Conservation (phyloP, 2,888 invertebrate genomes). For the Ochropacha duplaris region DNA sequence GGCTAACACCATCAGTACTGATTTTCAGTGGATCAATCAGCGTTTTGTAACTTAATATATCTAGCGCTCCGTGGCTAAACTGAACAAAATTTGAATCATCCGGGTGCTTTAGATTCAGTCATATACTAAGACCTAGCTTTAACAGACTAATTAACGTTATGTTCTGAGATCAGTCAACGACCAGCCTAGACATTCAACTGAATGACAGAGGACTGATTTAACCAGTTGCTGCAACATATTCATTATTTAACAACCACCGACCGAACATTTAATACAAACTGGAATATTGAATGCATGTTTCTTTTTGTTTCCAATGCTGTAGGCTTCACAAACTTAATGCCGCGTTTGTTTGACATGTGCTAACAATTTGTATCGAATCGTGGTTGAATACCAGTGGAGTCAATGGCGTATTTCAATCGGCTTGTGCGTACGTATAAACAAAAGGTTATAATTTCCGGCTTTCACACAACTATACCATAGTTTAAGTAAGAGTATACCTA, state of each 20-base stretch:
- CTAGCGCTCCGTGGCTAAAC: no score
- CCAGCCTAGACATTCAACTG: no score
- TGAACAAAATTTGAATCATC: no score
- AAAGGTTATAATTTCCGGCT: constrained; percentile 28
- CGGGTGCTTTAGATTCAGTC: no score
- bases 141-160: no score
- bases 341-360: constrained; percentile 20
- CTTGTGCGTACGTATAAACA: constrained; percentile 24
- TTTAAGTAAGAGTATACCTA: background rate
- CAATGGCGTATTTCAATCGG: constrained; percentile 25
- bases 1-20: no score
- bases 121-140: background rate
- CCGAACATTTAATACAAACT: constrained; percentile 13
- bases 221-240: no score
- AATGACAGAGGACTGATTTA: no score
- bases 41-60: no score
- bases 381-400: constrained; percentile 12
- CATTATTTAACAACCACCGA: background rate
- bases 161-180: no score
- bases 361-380: constrained; percentile 30
- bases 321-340: constrained; percentile 25
- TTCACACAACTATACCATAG: constrained; percentile 15
- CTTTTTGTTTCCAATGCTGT: no score
- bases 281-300: constrained; percentile 23
- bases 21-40: no score